Evolutionary conservation across 2,888 invertebrate genomes (phyloP).

Genomic region (Exephanes ischioxanthus): DNA sequence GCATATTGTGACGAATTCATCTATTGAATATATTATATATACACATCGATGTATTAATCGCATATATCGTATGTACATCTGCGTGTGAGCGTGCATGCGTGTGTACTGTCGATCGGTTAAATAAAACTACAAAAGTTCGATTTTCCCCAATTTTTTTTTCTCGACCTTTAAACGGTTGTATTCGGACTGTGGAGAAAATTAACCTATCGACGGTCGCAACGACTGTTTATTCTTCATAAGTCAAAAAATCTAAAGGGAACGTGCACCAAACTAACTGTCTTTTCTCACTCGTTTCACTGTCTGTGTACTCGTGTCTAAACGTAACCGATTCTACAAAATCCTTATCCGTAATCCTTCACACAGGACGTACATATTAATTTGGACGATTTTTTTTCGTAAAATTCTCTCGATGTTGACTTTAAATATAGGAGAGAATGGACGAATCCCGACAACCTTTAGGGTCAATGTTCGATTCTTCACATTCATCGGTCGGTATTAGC

Average conservation of each 20-base stretch:
- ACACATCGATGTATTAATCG: slow-evolving; percentile 65
- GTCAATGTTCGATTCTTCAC: no score
- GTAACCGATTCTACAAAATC: slow-evolving; percentile 23
- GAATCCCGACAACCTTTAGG: no score
- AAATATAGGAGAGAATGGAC: not conserved
- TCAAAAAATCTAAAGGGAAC: slow-evolving; percentile 34
- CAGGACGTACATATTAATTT: not conserved
- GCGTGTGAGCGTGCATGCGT: slow-evolving; percentile 81
- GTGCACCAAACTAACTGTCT: slow-evolving; percentile 59
- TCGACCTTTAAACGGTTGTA: not conserved
- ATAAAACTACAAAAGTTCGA: not conserved
- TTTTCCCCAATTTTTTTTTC: not conserved
- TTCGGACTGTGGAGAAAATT: slow-evolving; percentile 7
- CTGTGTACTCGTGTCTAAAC: slow-evolving; percentile 58
- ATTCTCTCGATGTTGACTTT: slow-evolving; percentile 44
- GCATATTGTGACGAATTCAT: slow-evolving; percentile 13
- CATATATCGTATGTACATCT: slow-evolving; percentile 70
- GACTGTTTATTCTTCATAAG: slow-evolving; percentile 44
- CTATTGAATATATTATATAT: slow-evolving; percentile 31
- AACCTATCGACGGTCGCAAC: slow-evolving; percentile 54
- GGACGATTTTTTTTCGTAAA: not conserved
- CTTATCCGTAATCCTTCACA: slow-evolving; percentile 19
- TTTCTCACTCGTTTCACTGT: slow-evolving; percentile 57
- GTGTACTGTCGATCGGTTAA: slow-evolving; percentile 77
- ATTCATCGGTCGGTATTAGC: no score